Evolutionary conservation across 2,113 vertebrate genomes (phyloP).

Genomic region (Acinonyx jubatus): DNA sequence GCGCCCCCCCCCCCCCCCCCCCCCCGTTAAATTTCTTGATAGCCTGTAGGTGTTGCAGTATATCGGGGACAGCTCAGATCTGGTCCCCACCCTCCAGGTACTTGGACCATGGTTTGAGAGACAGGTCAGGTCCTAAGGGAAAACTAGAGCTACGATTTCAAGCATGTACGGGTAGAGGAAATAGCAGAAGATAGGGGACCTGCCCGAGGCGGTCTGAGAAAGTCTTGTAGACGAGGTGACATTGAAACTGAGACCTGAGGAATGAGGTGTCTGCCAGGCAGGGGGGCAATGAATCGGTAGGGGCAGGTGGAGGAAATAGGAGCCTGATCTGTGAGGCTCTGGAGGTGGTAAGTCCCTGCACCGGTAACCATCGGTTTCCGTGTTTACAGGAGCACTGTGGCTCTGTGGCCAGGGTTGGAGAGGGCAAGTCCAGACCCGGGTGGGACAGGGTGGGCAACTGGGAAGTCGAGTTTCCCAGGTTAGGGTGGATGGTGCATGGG

Average conservation of each 20-base stretch:
- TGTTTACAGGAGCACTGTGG: background rate
- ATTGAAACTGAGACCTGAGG: background rate
- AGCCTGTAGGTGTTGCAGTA: background rate
- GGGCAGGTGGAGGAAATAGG: background rate
- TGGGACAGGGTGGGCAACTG: background rate
- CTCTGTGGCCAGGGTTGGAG: background rate
- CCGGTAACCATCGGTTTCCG: rapidly evolving
- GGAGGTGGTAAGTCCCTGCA: background rate
- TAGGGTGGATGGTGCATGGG: background rate
- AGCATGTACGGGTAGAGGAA: background rate
- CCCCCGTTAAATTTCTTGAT: background rate
- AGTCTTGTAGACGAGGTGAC: background rate
- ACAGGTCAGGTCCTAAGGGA: background rate
- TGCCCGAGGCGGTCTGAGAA: background rate
- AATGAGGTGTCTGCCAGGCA: background rate
- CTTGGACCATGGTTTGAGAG: background rate
- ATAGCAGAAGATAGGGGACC: background rate
- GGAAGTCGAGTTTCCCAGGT: background rate
- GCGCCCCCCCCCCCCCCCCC: too few species aligned
- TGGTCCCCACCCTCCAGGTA: background rate
- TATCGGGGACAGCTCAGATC: background rate
- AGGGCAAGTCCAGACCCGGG: background rate
- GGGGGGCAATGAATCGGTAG: background rate
- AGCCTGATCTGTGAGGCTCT: rapidly evolving
- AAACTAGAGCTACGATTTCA: background rate